Percentiles rank a stretch among this genome's conserved stretches.
phyloP scores from a whole-genome alignment of 2,113 vertebrate genomes.

The Leiothrix lutea region DNA sequence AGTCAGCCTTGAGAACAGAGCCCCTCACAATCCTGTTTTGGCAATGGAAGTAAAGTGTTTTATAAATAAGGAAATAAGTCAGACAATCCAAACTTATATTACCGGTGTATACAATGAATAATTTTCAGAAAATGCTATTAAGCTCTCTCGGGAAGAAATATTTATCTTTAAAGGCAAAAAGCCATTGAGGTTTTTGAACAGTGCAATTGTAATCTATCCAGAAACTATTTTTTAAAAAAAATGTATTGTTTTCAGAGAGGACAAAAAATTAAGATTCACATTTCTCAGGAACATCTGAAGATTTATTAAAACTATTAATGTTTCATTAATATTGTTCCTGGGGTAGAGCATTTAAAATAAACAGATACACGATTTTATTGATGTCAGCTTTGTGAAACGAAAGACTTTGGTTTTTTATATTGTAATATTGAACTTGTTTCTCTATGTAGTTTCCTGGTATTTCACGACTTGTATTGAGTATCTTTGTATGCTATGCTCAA shows the following conservation, averaged over 20 bases:
- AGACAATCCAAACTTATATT: background rate
- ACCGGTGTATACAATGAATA: background rate
- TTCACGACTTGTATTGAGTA: background rate
- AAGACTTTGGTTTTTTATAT: background rate
- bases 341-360: background rate
- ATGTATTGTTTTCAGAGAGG: background rate
- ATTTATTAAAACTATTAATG: background rate
- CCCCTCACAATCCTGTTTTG: background rate
- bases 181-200: background rate
- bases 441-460: background rate
- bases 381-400: background rate
- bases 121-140: background rate
- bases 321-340: background rate
- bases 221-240: background rate
- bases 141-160: background rate
- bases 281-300: background rate
- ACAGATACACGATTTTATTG: fast-evolving
- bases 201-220: background rate
- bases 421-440: background rate
- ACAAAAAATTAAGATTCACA: background rate
- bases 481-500: background rate
- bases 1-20: background rate
- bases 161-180: background rate
- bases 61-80: background rate
- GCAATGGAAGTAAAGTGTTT: background rate